Conservation (phyloP, 2,888 invertebrate species). For the Frankliniella intonsa region DNA sequence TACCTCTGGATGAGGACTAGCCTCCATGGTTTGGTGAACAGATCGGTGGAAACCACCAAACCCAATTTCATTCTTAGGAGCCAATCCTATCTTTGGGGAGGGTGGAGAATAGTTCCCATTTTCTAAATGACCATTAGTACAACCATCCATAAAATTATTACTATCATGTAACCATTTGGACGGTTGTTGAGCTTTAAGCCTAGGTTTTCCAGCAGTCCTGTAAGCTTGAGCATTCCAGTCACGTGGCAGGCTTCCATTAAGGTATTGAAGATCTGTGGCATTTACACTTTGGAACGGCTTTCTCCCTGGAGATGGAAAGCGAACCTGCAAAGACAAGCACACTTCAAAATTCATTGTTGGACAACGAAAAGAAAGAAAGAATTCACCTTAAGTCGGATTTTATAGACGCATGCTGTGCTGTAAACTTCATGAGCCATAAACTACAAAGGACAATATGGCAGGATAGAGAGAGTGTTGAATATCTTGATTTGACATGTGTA, state of each 20-base stretch:
- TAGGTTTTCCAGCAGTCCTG: not conserved
- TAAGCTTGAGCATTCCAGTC: constrained; percentile 13
- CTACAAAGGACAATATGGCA: no score
- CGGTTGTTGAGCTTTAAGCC: not conserved
- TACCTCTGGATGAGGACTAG: not conserved
- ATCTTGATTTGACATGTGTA: no score
- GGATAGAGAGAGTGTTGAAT: no score
- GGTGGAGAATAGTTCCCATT: not conserved
- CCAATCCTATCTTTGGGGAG: not conserved
- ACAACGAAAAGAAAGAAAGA: not conserved
- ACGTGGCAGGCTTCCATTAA: not conserved
- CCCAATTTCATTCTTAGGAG: not conserved
- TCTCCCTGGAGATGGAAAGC: not conserved
- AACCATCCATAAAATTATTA: not conserved
- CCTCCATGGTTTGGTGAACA: not conserved
- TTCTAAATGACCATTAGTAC: not conserved
- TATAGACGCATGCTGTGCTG: no score
- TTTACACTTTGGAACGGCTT: not conserved
- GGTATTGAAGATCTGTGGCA: not conserved
- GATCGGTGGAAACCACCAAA: not conserved
- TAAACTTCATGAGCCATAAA: no score
- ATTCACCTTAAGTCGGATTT: no score
- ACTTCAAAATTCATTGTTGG: not conserved
- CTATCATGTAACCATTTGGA: not conserved
- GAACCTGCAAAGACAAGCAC: not conserved